These are phyloP conservation scores for Platichthys flesus DNA, from an alignment of 2,113 vertebrate species.

Conservation along the genomic window DNA sequence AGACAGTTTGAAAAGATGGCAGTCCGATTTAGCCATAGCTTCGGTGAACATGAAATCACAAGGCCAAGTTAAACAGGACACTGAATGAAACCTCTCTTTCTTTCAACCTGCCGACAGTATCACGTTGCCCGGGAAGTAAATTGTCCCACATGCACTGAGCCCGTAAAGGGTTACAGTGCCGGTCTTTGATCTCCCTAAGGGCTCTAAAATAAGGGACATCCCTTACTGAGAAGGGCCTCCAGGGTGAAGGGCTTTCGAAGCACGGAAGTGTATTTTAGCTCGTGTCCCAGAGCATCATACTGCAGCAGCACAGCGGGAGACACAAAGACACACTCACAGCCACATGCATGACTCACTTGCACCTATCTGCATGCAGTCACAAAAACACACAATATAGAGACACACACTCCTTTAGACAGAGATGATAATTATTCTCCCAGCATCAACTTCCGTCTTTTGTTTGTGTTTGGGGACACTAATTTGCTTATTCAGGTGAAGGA, in stretches of 20 bases:
- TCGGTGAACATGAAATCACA: background rate
- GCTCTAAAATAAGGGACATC: constrained; percentile 51
- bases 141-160: constrained; percentile 11
- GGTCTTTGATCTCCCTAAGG: constrained; percentile 33
- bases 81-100: constrained; percentile 62
- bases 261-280: constrained; percentile 47
- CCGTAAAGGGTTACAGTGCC: constrained; percentile 31
- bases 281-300: constrained; percentile 37
- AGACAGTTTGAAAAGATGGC: constrained; percentile 7
- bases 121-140: constrained; percentile 47
- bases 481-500: constrained; percentile 66
- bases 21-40: constrained; percentile 33
- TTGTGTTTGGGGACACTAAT: constrained; percentile 46
- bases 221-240: constrained; percentile 45
- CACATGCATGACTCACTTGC: constrained; percentile 3
- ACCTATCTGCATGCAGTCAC: constrained; percentile 4
- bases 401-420: constrained; percentile 29
- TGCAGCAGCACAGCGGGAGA: constrained; percentile 10
- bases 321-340: constrained; percentile 15
- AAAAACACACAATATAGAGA: constrained; percentile 18
- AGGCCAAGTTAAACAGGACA: constrained; percentile 52
- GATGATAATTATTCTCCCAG: constrained; percentile 66
- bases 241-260: constrained; percentile 59
- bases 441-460: constrained; percentile 54
- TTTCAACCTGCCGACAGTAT: constrained; percentile 59